Percentiles rank a stretch among this genome's conserved stretches.
These are phyloP conservation scores for Nomada lathburiana DNA, from an alignment of 2,888 invertebrate species.

Conservation along the genomic window DNA sequence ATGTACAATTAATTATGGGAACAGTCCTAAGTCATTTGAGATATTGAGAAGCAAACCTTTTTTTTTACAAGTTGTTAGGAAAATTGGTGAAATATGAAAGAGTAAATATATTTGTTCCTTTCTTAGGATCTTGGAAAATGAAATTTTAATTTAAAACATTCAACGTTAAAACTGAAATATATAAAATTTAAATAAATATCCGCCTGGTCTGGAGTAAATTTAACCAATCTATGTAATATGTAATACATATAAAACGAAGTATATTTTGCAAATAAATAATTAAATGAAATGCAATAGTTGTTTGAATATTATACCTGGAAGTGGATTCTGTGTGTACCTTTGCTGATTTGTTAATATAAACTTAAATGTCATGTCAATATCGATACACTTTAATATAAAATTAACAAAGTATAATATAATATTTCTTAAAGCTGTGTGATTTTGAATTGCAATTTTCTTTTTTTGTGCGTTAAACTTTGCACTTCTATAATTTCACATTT, in stretches of 20 bases:
- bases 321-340: background rate
- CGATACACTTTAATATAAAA: background rate
- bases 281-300: background rate
- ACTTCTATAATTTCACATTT: conserved; percentile 15
- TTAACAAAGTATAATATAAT: background rate
- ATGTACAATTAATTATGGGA: no score
- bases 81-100: no score
- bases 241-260: background rate
- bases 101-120: no score
- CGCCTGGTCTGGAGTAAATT: no score
- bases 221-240: no score
- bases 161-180: no score
- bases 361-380: background rate
- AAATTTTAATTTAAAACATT: no score
- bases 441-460: conserved; percentile 10
- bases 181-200: no score
- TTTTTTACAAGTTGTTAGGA: no score
- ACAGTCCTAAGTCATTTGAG: no score
- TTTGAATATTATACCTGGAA: conserved; percentile 5
- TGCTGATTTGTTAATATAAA: background rate
- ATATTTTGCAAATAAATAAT: background rate
- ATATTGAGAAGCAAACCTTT: no score
- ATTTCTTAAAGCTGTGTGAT: background rate
- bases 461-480: background rate
- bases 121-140: no score